A percentile compares a stretch with the other conserved stretches of the same genome.
These are phyloP conservation scores for Platichthys stellatus DNA, from an alignment of 2,113 vertebrate species.

Conservation along the genomic window DNA sequence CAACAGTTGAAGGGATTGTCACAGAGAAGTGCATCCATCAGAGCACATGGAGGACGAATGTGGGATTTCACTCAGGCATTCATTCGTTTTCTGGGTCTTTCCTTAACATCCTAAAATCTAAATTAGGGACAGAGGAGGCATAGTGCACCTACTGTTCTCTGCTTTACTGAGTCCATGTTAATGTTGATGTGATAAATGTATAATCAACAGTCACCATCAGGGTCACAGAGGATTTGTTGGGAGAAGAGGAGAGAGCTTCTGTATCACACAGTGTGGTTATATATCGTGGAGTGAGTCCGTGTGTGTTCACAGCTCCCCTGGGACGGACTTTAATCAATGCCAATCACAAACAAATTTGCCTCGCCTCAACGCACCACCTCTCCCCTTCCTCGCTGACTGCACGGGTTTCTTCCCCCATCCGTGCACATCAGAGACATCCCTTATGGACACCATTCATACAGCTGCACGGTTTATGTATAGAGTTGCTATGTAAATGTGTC, in stretches of 20 bases:
- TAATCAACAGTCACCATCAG: background rate
- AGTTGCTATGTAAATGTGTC: background rate
- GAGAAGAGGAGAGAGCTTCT: background rate
- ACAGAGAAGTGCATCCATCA: background rate
- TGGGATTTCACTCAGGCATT: background rate
- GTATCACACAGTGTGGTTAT: constrained; percentile 19
- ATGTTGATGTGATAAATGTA: background rate
- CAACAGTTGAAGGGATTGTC: background rate
- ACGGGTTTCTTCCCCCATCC: constrained; percentile 35
- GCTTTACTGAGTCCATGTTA: too few species aligned
- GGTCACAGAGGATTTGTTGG: background rate
- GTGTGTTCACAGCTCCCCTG: constrained; percentile 44
- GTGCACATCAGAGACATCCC: constrained; percentile 38
- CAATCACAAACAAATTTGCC: constrained; percentile 78
- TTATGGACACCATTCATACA: constrained; percentile 34
- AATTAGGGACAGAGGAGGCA: too few species aligned
- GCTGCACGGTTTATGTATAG: background rate
- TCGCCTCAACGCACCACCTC: constrained; percentile 67
- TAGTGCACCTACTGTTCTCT: background rate
- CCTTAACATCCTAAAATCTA: background rate
- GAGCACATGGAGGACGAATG: background rate
- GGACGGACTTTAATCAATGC: constrained; percentile 70
- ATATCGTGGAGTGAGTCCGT: constrained; percentile 21
- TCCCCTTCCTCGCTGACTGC: constrained; percentile 45
- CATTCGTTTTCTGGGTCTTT: constrained; percentile 5